These are phyloP conservation scores for Hippocampus mohnikei DNA, from an alignment of 2,113 vertebrate genomes.

Conservation along the genomic window DNA sequence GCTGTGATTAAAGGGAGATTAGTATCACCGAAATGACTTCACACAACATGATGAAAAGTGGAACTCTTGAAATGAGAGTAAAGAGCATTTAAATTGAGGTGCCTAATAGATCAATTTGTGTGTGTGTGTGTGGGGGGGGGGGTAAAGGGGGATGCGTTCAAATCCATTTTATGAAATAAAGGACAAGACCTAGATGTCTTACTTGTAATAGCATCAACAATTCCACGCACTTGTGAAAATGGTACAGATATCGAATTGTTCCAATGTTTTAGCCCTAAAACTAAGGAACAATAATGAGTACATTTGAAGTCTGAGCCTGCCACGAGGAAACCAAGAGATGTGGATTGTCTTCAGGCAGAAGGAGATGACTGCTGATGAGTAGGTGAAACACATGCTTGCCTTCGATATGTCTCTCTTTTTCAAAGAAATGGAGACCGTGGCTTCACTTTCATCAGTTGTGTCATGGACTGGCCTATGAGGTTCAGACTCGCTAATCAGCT, in stretches of 20 bases:
- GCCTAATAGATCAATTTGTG: neutral
- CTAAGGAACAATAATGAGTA: neutral
- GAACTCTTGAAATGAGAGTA: conserved; percentile 5
- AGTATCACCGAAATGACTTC: conserved; percentile 10
- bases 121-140: neutral
- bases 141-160: neutral
- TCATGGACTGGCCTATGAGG: conserved; percentile 32
- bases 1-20: conserved; percentile 21
- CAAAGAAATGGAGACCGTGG: conserved; percentile 24
- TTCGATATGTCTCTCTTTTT: conserved; percentile 30
- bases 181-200: neutral
- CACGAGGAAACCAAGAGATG: conserved; percentile 14
- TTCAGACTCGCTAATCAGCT: conserved; percentile 42
- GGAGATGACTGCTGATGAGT: conserved; percentile 31
- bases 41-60: conserved; percentile 3
- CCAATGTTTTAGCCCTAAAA: neutral
- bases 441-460: conserved; percentile 25
- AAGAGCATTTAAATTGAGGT: neutral
- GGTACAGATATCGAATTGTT: neutral
- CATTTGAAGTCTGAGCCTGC: conserved; percentile 4
- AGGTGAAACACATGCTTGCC: conserved; percentile 34
- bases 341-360: conserved; percentile 20
- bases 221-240: neutral
- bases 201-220: neutral
- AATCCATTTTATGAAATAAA: neutral